Conservation (phyloP, 2,113 vertebrate species). For the Heterocephalus glaber region DNA sequence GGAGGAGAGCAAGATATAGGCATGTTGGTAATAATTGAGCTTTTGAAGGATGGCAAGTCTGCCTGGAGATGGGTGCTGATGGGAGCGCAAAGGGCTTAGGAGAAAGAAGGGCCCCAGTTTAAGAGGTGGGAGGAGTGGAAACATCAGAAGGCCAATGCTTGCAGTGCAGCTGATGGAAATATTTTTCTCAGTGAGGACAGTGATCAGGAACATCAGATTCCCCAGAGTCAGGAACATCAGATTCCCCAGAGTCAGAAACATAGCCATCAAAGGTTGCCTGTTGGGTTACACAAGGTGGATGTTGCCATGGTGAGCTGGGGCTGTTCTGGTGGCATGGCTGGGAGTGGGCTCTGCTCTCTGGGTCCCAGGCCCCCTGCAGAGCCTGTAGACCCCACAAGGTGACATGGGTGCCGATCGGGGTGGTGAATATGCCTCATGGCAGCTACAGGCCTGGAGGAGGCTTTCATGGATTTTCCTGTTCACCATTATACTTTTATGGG, state of each 20-base stretch:
- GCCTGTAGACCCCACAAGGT: neutral
- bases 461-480: constrained; percentile 51
- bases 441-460: neutral
- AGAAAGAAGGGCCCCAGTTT: neutral
- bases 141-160: neutral
- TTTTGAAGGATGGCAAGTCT: neutral
- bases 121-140: neutral
- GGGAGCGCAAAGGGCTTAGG: neutral
- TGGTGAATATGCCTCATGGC: neutral
- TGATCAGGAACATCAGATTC: neutral
- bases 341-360: neutral
- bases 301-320: neutral
- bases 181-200: constrained; percentile 28
- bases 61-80: neutral
- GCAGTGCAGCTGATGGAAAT: neutral
- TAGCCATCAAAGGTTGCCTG: neutral
- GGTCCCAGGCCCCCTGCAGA: neutral
- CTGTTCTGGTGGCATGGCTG: neutral
- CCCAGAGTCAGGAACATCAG: neutral
- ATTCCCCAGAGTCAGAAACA: neutral
- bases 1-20: neutral
- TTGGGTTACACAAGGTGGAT: neutral
- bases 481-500: constrained; percentile 63
- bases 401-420: neutral
- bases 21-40: neutral